phyloP scores from a whole-genome alignment of 1,140 invertebrate genomes.

The Drosophila subpulchrella region DNA sequence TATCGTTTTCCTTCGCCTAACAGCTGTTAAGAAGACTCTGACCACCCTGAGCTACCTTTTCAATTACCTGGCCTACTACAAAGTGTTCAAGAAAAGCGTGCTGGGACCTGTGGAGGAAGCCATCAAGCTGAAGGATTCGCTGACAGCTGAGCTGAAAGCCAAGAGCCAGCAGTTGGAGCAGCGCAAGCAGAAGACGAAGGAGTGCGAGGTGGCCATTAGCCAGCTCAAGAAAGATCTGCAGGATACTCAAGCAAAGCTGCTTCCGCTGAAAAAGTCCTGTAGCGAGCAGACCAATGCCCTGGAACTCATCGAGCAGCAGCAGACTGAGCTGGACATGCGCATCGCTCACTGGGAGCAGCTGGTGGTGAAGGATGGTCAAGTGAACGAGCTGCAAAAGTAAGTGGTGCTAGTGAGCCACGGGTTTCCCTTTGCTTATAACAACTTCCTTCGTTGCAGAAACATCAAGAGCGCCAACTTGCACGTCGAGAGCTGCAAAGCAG shows the following conservation, averaged over 20 bases:
- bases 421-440: background rate
- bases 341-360: constrained; percentile 39
- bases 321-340: constrained; percentile 32
- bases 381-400: constrained; percentile 43
- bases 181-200: constrained; percentile 18
- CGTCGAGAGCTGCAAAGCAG: constrained; percentile 41
- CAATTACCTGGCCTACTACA: constrained; percentile 69
- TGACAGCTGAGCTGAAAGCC: constrained; percentile 27
- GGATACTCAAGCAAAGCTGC: constrained; percentile 16
- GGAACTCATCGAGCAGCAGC: constrained; percentile 17
- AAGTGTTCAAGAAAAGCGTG: constrained; percentile 59
- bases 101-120: constrained; percentile 42
- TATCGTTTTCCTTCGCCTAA: background rate
- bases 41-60: constrained; percentile 57
- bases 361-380: constrained; percentile 56
- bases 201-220: constrained; percentile 24
- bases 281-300: constrained; percentile 16
- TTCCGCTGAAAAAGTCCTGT: constrained; percentile 15
- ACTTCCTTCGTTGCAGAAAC: constrained; percentile 23
- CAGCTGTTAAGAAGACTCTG: constrained; percentile 61
- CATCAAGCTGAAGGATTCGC: constrained; percentile 36
- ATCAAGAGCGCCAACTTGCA: constrained; percentile 11
- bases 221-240: constrained; percentile 35
- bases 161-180: constrained; percentile 43
- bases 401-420: background rate